A percentile compares a stretch with the other conserved stretches of the same genome.
Conservation (phyloP, 2,113 vertebrate genomes). For the Bothrops jararaca region DNA sequence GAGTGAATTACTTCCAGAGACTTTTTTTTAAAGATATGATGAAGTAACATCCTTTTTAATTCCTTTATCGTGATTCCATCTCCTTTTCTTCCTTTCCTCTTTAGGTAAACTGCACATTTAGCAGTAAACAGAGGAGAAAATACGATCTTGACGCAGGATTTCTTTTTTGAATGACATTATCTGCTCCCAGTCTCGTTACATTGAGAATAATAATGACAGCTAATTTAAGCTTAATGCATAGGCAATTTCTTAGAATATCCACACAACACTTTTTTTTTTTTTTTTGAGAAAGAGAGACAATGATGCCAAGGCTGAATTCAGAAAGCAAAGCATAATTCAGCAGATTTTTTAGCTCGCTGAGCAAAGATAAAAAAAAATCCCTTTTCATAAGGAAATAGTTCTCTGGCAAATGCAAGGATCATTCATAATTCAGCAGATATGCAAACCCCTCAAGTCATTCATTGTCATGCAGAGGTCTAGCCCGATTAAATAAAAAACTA, state of each 20-base stretch:
- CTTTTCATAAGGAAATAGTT: slow-evolving; percentile 23
- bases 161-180: slow-evolving; percentile 53
- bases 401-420: slow-evolving; percentile 41
- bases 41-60: slow-evolving; percentile 29
- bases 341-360: slow-evolving; percentile 47
- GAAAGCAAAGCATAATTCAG: slow-evolving; percentile 48
- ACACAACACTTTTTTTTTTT: slow-evolving; percentile 45
- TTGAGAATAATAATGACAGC: slow-evolving; percentile 65
- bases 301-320: slow-evolving; percentile 45
- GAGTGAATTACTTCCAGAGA: not conserved
- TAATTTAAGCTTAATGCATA: slow-evolving; percentile 68
- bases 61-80: slow-evolving; percentile 28
- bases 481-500: slow-evolving; percentile 20
- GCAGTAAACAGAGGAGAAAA: slow-evolving; percentile 69
- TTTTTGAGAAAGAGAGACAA: not conserved
- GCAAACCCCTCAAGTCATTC: slow-evolving; percentile 38
- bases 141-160: slow-evolving; percentile 50
- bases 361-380: slow-evolving; percentile 55
- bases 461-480: slow-evolving; percentile 9
- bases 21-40: not conserved
- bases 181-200: slow-evolving; percentile 59
- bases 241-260: slow-evolving; percentile 58
- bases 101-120: slow-evolving; percentile 66
- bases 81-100: not conserved
- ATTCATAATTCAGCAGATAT: slow-evolving; percentile 44